Percentiles rank a stretch among this genome's conserved stretches.
phyloP scores from a whole-genome alignment of 2,888 invertebrate genomes.

The Cryptus viduatorius region DNA sequence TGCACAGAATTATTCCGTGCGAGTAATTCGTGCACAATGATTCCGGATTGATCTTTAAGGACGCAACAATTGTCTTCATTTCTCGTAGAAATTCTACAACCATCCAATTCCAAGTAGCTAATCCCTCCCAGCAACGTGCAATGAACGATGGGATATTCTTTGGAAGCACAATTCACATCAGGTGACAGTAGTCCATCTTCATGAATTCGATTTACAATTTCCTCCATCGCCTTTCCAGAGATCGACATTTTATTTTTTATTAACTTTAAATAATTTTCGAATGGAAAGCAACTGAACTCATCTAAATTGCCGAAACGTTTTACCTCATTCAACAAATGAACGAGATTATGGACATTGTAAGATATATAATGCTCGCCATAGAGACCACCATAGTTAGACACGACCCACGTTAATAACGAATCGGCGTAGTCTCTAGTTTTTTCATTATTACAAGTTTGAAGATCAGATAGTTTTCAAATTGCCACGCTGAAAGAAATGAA shows the following conservation, averaged over 20 bases:
- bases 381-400: conserved; percentile 63
- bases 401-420: conserved; percentile 69
- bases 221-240: conserved; percentile 65
- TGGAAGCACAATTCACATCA: conserved; percentile 4
- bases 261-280: conserved; percentile 56
- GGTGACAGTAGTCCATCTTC: conserved; percentile 17
- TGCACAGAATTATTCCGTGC: too few relatives aligned
- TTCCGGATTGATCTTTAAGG: conserved; percentile 16
- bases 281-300: conserved; percentile 60
- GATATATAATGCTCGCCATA: conserved; percentile 66
- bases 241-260: conserved; percentile 63
- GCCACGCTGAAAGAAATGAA: conserved; percentile 71
- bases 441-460: conserved; percentile 26
- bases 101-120: conserved; percentile 4
- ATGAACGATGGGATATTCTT: conserved; percentile 31
- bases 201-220: conserved; percentile 68
- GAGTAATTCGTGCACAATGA: conserved; percentile 9
- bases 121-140: conserved; percentile 21
- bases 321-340: conserved; percentile 42
- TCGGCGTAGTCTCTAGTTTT: conserved; percentile 66
- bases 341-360: conserved; percentile 55
- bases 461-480: conserved; percentile 68
- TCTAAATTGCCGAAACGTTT: conserved; percentile 60
- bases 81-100: conserved; percentile 14
- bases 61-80: conserved; percentile 12